Percentiles rank a stretch among this genome's conserved stretches.
Evolutionary conservation across 2,113 vertebrate genomes (phyloP).

Genomic region (Gymnorhina tibicen): DNA sequence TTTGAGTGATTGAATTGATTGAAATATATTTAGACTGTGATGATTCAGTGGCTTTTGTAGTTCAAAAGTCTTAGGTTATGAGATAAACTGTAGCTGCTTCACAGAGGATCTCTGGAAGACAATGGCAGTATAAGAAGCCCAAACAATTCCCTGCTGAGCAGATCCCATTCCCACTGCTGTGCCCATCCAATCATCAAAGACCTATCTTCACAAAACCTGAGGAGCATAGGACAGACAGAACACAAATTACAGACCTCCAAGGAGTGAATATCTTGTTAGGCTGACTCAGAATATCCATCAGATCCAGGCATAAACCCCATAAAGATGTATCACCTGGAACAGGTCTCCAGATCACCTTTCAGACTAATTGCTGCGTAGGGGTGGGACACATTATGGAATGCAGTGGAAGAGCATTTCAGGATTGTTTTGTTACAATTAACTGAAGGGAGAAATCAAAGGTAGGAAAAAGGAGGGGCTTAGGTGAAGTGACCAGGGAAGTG

Average conservation of each 20-base stretch:
- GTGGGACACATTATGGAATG: neutral
- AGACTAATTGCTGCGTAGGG: neutral
- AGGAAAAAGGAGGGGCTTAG: neutral
- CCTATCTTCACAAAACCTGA: neutral
- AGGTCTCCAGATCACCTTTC: neutral
- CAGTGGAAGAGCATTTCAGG: neutral
- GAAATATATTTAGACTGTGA: neutral
- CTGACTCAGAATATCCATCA: neutral
- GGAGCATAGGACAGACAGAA: neutral
- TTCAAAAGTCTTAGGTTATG: neutral
- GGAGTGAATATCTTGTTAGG: fast-evolving
- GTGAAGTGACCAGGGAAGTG: neutral
- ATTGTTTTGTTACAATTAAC: neutral
- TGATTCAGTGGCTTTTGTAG: neutral
- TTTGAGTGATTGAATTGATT: neutral
- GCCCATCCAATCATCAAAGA: neutral
- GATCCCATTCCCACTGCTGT: neutral
- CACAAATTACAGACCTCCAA: neutral
- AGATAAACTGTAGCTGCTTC: neutral
- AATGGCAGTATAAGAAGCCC: neutral
- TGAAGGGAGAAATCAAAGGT: neutral
- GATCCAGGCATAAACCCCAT: neutral
- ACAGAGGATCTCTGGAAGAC: neutral
- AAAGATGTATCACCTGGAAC: neutral
- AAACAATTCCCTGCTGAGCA: neutral